Base-by-base conservation (phyloP, 2,888 invertebrate genomes). In the Strigamia crassipes region DNA sequence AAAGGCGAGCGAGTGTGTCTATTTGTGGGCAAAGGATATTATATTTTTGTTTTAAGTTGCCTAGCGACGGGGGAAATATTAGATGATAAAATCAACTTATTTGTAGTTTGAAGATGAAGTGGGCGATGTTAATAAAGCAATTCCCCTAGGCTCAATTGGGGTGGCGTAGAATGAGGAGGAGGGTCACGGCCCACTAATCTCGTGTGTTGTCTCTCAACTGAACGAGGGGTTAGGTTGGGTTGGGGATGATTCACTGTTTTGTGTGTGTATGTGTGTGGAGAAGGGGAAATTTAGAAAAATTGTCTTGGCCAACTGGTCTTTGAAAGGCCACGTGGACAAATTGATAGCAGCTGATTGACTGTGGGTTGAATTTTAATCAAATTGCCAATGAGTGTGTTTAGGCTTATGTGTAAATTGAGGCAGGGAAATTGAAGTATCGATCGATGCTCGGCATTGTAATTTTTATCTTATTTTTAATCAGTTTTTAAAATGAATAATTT, bases 71-170 rank as follows among this genome's bases (percentile, higher is more conserved):
- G 56, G n/a, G 73, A 73, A 61, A 73, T 73, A 73, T 73, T 73
- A 13, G 31, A 31, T 73, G 73, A 73, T 73, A 73, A 73, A 73
- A 73, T 73, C 73, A 31, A 73, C 13, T 73, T 73, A 73, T 73
- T 73, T 73, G 73, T 73, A 73, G 73, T 73, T 73, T 73, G 73
- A 31, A 73, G 73, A 73, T 73, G 73, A 73, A 73, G 73, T 73
- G 73, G 73, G 27, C 73, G 73, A 73, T 73, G 73, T 73, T 73
- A 73, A 73, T 73, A 73, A 73, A 73, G 73, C 73, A 73, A 73
- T 73, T 73, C 73, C 73, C 73, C 73, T n/a, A 73, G 31, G 73
- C 73, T 73, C 73, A 73, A 73, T 73, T 73, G 73, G 73, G 73
- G 73, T 27, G 73, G 73, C 21, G 31, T n/a, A 73, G 73, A 73